Evolutionary conservation across 2,113 vertebrate species (phyloP).

Genomic region (Podilymbus podiceps): DNA sequence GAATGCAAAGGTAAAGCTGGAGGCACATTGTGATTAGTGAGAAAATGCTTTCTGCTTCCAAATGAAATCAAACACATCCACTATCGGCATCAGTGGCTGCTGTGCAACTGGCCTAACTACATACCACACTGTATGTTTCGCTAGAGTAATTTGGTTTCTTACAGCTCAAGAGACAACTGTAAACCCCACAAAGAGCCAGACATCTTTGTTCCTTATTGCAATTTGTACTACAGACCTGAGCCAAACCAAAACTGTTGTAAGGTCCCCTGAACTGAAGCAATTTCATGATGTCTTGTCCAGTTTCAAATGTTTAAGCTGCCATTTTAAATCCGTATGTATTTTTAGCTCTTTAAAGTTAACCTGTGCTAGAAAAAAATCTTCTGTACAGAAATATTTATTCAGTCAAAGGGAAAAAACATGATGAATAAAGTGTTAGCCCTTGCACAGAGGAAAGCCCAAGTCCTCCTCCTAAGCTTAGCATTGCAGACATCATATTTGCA

Average conservation of each 20-base stretch:
- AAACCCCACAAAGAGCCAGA: not conserved
- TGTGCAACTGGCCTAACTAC: not conserved
- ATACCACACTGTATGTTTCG: not conserved
- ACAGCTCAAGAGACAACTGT: not conserved
- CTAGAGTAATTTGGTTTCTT: not conserved
- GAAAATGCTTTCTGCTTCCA: not conserved
- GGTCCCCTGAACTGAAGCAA: not conserved
- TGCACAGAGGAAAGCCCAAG: not conserved
- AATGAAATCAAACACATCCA: not conserved
- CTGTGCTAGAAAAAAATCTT: not conserved
- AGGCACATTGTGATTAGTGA: not conserved
- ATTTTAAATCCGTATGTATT: not conserved
- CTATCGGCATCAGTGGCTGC: not conserved
- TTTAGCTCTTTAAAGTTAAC: not conserved
- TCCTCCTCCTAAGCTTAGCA: not conserved
- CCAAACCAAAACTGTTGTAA: not conserved
- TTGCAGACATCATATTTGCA: not conserved
- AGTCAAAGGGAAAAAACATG: not conserved
- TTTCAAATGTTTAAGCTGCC: not conserved
- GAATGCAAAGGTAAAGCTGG: not conserved
- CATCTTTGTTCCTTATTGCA: not conserved
- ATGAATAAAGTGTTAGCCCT: not conserved
- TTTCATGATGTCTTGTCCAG: not conserved
- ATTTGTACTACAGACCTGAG: not conserved
- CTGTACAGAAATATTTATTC: not conserved